A percentile compares a stretch with the other conserved stretches of the same genome.
Conservation (phyloP, 1,140 invertebrate species). For the Pseudobourletiella spinata region DNA sequence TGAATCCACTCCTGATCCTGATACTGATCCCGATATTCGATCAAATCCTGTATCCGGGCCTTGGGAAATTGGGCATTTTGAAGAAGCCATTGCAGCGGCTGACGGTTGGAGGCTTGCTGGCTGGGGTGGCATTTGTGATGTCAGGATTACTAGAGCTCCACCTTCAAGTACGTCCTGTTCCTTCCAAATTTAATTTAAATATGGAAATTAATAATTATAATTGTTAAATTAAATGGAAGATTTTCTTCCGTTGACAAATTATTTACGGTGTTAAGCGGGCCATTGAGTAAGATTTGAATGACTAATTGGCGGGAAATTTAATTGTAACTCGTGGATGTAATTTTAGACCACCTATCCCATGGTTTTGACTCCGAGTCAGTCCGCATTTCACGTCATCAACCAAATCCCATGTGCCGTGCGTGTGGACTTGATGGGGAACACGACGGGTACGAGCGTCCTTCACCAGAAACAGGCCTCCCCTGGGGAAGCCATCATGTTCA, state of each 20-base stretch:
- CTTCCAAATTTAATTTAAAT: neutral
- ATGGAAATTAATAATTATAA: neutral
- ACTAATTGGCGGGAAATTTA: too few species aligned
- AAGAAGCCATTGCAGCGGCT: slow-evolving; percentile 64
- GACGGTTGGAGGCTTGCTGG: slow-evolving; percentile 67
- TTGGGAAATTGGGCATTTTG: slow-evolving; percentile 44
- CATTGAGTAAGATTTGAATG: too few species aligned
- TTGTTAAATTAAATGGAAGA: neutral
- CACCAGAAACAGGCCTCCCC: neutral
- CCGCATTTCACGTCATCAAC: slow-evolving; percentile 65
- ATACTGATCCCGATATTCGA: slow-evolving; percentile 82
- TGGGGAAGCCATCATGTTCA: slow-evolving; percentile 1
- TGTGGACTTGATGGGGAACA: neutral
- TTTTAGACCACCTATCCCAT: slow-evolving; percentile 55
- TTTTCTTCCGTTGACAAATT: neutral
- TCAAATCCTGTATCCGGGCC: slow-evolving; percentile 45
- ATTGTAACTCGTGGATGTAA: neutral
- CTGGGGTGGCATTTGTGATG: slow-evolving; percentile 72
- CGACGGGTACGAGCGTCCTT: neutral
- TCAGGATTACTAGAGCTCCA: slow-evolving; percentile 74
- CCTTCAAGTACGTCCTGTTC: slow-evolving; percentile 48
- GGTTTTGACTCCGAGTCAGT: slow-evolving; percentile 48
- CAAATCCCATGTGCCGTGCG: slow-evolving; percentile 34
- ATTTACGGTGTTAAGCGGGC: too few species aligned
- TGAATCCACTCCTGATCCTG: slow-evolving; percentile 80